Base-by-base conservation (phyloP, 2,113 vertebrate species). In the Mormyrus lacerda region DNA sequence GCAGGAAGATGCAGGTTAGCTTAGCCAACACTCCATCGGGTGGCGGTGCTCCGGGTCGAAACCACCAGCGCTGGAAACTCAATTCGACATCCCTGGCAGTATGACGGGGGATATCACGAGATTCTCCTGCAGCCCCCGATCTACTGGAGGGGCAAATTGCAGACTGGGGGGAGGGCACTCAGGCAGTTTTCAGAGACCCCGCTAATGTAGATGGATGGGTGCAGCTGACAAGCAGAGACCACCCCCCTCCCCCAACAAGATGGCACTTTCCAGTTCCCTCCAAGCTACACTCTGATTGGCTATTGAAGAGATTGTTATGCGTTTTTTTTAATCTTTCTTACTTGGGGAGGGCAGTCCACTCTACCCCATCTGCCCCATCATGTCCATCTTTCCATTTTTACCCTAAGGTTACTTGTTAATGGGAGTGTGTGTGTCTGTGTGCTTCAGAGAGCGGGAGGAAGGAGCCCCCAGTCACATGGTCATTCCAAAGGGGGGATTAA, bases 281-380 rank as follows among this genome's bases (percentile, higher is more conserved):
- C 85, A 89, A 92, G 88, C 92, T 89, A 89, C 91, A 89, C 92
- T 92, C 44, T 61, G 89, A 96, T 93, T 95, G 96, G 96, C 92
- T 94, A 89, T 87, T 85, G 90, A 92, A 96, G 96, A 97, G 94
- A 96, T 97, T 95, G 97, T 92, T 86, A 42, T 79, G 17, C 15
- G 11, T 42, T 42, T 83, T 45, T 84, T 44, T 47, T 45, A 0
- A 45, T 84, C 35, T 21, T 84, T 45, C 35, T 84, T 44, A 47
- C 44, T 85, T 42, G 24, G 21, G 45, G 44, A 13, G 82, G 19
- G 9, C 19, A 2, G 8, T 3, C 8, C 24, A 24, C 45, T 85
- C 44, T 85, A 44, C 42, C 45, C 44, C 82, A 11, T 19, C 47
- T 42, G 15, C 35, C 15, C 73, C 27, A 42, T 42, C 31, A 76